Percentiles rank a stretch among this genome's conserved stretches.
These are phyloP conservation scores for Dasypolia templi DNA, from an alignment of 2,888 invertebrate genomes.

Conservation along the genomic window DNA sequence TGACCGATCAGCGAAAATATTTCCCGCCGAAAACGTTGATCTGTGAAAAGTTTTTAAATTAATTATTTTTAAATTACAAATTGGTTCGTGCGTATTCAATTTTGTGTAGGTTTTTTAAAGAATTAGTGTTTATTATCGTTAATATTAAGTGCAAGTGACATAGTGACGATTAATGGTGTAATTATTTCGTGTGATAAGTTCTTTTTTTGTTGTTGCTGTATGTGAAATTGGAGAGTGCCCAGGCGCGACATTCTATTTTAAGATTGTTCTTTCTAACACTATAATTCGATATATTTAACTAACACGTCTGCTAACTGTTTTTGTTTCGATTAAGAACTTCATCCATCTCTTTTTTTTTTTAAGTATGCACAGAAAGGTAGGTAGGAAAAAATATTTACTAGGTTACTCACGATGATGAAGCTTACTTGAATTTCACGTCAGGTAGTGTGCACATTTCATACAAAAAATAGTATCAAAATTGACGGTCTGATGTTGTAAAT, in stretches of 20 bases:
- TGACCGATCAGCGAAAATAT: conserved; percentile 52
- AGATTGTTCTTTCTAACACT: conserved; percentile 66
- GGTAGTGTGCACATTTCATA: too few relatives aligned
- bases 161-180: conserved; percentile 61
- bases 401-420: not conserved
- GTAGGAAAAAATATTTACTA: too few relatives aligned
- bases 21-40: conserved; percentile 54
- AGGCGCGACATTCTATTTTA: conserved; percentile 71
- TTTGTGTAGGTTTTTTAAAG: conserved; percentile 24
- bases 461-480: not conserved
- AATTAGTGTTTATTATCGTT: conserved; percentile 39
- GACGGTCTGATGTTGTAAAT: too few relatives aligned
- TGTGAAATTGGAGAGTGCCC: conserved; percentile 74
- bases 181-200: conserved; percentile 64
- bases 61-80: conserved; percentile 5
- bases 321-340: not conserved
- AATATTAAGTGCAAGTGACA: conserved; percentile 64
- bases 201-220: conserved; percentile 49
- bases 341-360: not conserved
- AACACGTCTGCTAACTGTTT: conserved; percentile 49
- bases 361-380: not conserved
- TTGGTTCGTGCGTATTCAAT: conserved; percentile 6
- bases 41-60: conserved; percentile 43
- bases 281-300: conserved; percentile 61
- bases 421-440: not conserved